Conservation (phyloP, 2,113 vertebrate genomes). For the Quiscalus mexicanus region DNA sequence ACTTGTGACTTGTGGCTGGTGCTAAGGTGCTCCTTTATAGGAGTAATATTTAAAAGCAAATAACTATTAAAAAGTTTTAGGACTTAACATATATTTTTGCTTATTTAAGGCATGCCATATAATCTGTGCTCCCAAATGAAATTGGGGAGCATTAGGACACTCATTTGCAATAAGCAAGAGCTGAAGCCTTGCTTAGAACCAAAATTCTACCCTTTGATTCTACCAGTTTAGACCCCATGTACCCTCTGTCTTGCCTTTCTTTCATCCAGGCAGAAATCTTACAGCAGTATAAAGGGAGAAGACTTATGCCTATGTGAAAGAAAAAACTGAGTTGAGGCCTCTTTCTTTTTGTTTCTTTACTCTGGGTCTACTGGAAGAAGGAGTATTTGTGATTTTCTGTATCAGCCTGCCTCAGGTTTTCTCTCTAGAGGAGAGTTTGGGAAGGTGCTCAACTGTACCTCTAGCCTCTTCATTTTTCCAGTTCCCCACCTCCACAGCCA, state of each 20-base stretch:
- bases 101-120: not conserved
- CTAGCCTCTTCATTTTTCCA: not conserved
- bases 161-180: not conserved
- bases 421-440: not conserved
- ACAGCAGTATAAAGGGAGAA: not conserved
- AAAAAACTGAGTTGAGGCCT: not conserved
- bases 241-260: not conserved
- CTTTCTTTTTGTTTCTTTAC: not conserved
- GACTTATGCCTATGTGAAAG: not conserved
- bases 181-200: not conserved
- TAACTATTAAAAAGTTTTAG: not conserved
- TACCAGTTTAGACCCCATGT: not conserved
- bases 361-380: not conserved
- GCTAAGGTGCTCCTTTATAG: not conserved
- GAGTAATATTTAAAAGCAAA: not conserved
- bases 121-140: not conserved
- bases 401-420: not conserved
- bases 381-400: fast-evolving
- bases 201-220: not conserved
- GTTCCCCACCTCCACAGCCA: not conserved
- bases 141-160: not conserved
- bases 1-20: not conserved
- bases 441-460: not conserved
- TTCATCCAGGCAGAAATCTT: not conserved
- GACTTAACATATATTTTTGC: not conserved